These are phyloP conservation scores for Corvus hawaiiensis DNA, from an alignment of 2,113 vertebrate species.

Conservation along the genomic window DNA sequence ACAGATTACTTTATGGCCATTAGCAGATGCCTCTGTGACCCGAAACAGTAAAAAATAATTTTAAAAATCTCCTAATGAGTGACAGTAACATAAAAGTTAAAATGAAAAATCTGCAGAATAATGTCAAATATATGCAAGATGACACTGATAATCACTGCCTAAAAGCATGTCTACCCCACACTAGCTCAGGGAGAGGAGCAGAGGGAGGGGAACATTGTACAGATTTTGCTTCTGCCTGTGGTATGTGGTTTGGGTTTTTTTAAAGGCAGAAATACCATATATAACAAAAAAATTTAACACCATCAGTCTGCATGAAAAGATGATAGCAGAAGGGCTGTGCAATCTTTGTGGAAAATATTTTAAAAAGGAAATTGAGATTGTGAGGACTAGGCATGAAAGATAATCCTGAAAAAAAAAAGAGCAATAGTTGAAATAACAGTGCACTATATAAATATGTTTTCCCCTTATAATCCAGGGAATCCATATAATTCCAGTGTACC, in stretches of 20 bases:
- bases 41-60: not conserved
- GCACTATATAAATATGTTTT: not conserved
- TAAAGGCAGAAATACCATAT: not conserved
- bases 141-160: not conserved
- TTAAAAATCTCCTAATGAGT: constrained; percentile 16
- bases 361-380: not conserved
- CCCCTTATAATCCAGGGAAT: not conserved
- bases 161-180: not conserved
- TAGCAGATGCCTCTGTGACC: constrained; percentile 27
- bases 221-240: not conserved
- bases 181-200: not conserved
- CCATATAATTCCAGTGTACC: not conserved
- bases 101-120: constrained; percentile 29
- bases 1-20: constrained; percentile 22
- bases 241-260: not conserved
- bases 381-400: not conserved
- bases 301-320: not conserved
- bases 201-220: fast-evolving
- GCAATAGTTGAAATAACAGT: not conserved
- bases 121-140: constrained; percentile 6
- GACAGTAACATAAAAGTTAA: constrained; percentile 35
- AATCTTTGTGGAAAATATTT: not conserved
- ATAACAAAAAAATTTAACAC: not conserved
- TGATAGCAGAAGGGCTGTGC: not conserved
- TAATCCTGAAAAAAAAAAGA: not conserved